Conservation (phyloP, 2,888 invertebrate species). For the Coleophora deauratella region DNA sequence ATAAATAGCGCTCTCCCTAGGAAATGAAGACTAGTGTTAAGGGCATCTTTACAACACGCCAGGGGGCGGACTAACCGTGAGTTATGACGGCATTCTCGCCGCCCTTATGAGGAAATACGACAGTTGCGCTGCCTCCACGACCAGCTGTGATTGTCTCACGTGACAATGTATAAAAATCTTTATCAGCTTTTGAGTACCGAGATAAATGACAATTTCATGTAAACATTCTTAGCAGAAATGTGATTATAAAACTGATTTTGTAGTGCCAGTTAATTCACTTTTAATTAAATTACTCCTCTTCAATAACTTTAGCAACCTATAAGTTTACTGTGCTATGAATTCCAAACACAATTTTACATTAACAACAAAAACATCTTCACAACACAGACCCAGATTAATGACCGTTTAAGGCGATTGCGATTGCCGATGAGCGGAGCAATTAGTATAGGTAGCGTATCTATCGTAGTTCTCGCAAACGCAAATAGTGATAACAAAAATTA, state of each 20-base stretch:
- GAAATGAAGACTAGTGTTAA: slow-evolving; percentile 72
- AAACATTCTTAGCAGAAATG: too few species aligned
- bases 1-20: slow-evolving; percentile 13
- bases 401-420: slow-evolving; percentile 15
- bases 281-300: too few species aligned
- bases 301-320: too few species aligned
- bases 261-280: too few species aligned
- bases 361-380: too few species aligned
- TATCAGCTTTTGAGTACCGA: too few species aligned
- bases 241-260: too few species aligned
- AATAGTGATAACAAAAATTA: too few species aligned
- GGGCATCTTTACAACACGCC: slow-evolving; percentile 70
- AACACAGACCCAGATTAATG: slow-evolving; percentile 3
- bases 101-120: slow-evolving; percentile 72
- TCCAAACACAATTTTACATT: too few species aligned
- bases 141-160: slow-evolving; percentile 52
- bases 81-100: slow-evolving; percentile 68
- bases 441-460: slow-evolving; percentile 12
- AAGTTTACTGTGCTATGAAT: too few species aligned
- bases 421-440: slow-evolving; percentile 32
- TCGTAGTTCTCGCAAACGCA: slow-evolving; percentile 12
- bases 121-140: slow-evolving; percentile 37
- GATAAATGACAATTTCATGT: too few species aligned
- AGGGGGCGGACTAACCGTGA: slow-evolving; percentile 64
- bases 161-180: slow-evolving; percentile 18